These are phyloP conservation scores for Sebastes minor DNA, from an alignment of 2,797 vertebrate genomes.

Conservation along the genomic window DNA sequence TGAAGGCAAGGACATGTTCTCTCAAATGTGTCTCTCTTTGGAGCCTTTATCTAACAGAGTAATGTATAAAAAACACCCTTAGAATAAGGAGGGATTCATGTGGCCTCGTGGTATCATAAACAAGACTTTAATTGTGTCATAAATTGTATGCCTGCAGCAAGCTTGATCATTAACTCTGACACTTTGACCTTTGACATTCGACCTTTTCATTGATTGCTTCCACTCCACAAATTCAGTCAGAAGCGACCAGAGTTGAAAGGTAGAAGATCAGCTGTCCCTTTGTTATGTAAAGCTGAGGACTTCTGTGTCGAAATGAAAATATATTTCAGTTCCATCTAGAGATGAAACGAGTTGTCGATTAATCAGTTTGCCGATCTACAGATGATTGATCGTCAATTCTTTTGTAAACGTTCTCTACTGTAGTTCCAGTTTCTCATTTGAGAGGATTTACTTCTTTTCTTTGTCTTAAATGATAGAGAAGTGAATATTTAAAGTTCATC, in stretches of 20 bases:
- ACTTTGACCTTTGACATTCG: constrained; percentile 14
- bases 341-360: not conserved
- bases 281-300: not conserved
- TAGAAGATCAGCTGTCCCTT: not conserved
- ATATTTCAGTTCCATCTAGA: not conserved
- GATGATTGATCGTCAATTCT: not conserved
- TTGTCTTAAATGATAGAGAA: not conserved
- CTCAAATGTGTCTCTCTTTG: too few relatives aligned
- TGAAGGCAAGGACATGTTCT: constrained; percentile 84
- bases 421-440: not conserved
- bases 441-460: not conserved
- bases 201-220: constrained; percentile 15
- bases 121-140: not conserved
- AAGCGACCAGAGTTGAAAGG: not conserved
- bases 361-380: not conserved
- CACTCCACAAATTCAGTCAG: not conserved
- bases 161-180: not conserved
- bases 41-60: not conserved
- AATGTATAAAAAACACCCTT: not conserved
- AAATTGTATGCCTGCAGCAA: not conserved
- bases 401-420: not conserved
- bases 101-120: not conserved
- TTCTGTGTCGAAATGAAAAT: not conserved
- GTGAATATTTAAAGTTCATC: not conserved
- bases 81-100: not conserved